These are phyloP conservation scores for Mylabris phalerata DNA, from an alignment of 1,140 invertebrate species.

Conservation along the genomic window DNA sequence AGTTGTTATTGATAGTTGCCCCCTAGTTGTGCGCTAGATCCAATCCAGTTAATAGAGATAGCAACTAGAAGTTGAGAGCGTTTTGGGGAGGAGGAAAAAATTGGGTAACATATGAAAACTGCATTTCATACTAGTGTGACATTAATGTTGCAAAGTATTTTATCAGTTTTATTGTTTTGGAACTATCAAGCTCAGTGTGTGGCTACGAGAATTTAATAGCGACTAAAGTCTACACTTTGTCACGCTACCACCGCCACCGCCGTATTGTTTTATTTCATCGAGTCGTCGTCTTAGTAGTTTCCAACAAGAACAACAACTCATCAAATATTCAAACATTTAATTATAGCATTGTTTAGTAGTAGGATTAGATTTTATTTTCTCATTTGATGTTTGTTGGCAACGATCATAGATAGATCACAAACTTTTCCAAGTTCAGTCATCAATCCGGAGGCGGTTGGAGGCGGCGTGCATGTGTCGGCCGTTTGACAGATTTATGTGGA, in stretches of 20 bases:
- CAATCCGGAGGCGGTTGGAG: not conserved
- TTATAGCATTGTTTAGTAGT: too few species aligned
- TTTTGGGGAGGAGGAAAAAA: too few species aligned
- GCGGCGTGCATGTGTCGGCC: slow-evolving; percentile 22
- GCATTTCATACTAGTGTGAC: slow-evolving; percentile 35
- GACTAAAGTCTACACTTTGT: slow-evolving; percentile 10
- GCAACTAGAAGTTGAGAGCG: too few species aligned
- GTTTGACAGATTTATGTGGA: slow-evolving; percentile 43
- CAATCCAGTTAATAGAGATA: slow-evolving; percentile 37
- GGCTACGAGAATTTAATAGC: slow-evolving; percentile 17
- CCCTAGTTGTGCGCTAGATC: slow-evolving; percentile 12
- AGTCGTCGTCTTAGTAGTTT: slow-evolving; percentile 35
- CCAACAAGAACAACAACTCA: not conserved
- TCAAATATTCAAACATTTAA: too few species aligned
- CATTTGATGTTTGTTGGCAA: too few species aligned
- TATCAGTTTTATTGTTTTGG: slow-evolving; percentile 40
- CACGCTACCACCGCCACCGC: not conserved
- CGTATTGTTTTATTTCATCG: not conserved
- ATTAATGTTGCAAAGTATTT: slow-evolving; percentile 40
- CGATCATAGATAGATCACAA: too few species aligned
- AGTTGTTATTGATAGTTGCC: slow-evolving; percentile 29
- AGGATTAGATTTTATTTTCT: too few species aligned
- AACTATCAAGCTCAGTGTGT: slow-evolving; percentile 28
- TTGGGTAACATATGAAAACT: slow-evolving; percentile 9
- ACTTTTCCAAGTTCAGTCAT: too few species aligned